Evolutionary conservation across 2,888 invertebrate species (phyloP).

Genomic region (Cephalotes varians): DNA sequence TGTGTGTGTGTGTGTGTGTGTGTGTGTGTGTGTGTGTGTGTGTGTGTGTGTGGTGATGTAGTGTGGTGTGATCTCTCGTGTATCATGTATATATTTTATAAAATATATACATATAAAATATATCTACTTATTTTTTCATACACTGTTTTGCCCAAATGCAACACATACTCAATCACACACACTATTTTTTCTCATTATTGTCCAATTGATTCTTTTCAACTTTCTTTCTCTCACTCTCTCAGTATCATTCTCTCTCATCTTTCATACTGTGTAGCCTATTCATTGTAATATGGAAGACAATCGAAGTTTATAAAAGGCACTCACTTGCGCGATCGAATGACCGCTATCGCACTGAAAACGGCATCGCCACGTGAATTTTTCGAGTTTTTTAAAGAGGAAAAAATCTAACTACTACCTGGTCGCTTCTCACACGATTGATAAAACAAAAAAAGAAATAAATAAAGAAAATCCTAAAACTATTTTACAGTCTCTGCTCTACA

Average conservation of each 20-base stretch:
- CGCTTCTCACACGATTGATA: neutral
- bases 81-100: conserved; percentile 15
- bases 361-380: neutral
- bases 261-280: conserved; percentile 12
- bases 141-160: conserved; percentile 50
- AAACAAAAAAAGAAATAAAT: conserved; percentile 10
- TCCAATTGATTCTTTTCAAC: conserved; percentile 30
- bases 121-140: conserved; percentile 26
- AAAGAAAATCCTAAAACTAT: conserved; percentile 30
- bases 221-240: conserved; percentile 6
- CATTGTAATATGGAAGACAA: conserved; percentile 48
- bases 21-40: neutral
- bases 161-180: conserved; percentile 50
- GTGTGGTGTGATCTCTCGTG: neutral
- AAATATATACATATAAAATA: conserved; percentile 37
- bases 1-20: neutral
- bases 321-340: neutral
- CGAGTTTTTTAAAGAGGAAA: neutral
- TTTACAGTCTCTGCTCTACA: conserved; percentile 29
- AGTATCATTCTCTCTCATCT: conserved; percentile 18
- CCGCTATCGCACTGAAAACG: conserved; percentile 10
- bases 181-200: conserved; percentile 68
- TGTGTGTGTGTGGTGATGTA: too few relatives aligned
- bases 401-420: neutral
- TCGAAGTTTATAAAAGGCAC: conserved; percentile 46